Percentiles rank a stretch among this genome's conserved stretches.
Conservation (phyloP, 92 coral and sea anemone species). For the Phenganax marumi region DNA sequence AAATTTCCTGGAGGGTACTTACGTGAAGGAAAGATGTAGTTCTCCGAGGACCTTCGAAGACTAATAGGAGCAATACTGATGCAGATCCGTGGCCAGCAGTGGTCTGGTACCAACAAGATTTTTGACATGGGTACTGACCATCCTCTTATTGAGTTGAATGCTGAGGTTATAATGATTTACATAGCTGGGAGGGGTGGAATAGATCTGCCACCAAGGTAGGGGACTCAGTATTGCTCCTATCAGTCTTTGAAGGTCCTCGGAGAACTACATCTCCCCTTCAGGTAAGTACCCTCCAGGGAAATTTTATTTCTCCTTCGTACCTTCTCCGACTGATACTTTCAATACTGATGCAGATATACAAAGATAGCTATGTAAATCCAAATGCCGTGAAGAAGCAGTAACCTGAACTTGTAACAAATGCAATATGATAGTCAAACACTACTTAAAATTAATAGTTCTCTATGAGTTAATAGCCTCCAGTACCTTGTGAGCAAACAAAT, state of each 20-base stretch:
- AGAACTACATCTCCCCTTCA: no score
- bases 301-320: no score
- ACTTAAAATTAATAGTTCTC: neutral
- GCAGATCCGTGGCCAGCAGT: no score
- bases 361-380: slow-evolving; percentile 23
- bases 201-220: slow-evolving; percentile 17
- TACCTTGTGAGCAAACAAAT: slow-evolving; percentile 22
- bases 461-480: slow-evolving; percentile 22
- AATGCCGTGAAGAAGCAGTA: neutral
- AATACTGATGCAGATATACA: slow-evolving; percentile 24
- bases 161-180: slow-evolving; percentile 20
- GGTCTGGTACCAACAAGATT: slow-evolving; percentile 11
- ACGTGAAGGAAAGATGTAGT: no score
- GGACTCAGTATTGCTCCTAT: no score
- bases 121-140: slow-evolving; percentile 13
- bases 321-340: no score
- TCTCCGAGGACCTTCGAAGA: no score
- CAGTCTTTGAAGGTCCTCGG: no score
- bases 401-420: neutral
- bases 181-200: slow-evolving; percentile 37
- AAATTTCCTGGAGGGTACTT: no score
- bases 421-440: no score
- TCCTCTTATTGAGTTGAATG: slow-evolving; percentile 32
- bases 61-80: no score
- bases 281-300: no score